Percentiles rank a stretch among this genome's conserved stretches.
Conservation (phyloP, 2,797 vertebrate species). For the Clarias laeviceps region DNA sequence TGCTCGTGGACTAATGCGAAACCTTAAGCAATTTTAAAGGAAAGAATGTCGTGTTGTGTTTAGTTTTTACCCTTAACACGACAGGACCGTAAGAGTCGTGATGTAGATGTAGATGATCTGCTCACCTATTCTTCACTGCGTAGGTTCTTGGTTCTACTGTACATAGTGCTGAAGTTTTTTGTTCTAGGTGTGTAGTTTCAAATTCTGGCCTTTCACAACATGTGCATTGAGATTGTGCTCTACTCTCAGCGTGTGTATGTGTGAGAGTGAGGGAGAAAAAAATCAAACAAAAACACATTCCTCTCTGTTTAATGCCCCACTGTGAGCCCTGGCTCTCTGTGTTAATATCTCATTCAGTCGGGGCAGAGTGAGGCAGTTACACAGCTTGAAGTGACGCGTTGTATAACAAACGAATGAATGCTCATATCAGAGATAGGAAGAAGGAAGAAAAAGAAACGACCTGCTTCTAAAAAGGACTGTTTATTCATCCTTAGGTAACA, state of each 20-base stretch:
- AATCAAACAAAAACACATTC: slow-evolving; percentile 39
- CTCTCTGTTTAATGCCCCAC: slow-evolving; percentile 35
- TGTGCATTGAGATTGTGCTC: slow-evolving; percentile 1
- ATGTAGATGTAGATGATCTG: too few relatives aligned
- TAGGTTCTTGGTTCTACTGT: too few relatives aligned
- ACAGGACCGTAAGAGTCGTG: neutral
- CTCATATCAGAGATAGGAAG: slow-evolving; percentile 13
- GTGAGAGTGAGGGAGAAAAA: slow-evolving; percentile 4
- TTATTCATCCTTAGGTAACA: slow-evolving; percentile 13
- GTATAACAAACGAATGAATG: slow-evolving; percentile 28
- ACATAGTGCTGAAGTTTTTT: slow-evolving; percentile 13
- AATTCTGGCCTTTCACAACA: neutral
- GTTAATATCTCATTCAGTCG: slow-evolving; percentile 33
- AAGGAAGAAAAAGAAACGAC: neutral
- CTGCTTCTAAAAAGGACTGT: neutral
- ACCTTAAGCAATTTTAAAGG: neutral
- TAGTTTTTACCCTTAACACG: neutral
- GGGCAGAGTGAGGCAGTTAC: slow-evolving; percentile 37
- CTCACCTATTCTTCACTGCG: neutral
- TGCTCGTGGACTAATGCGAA: neutral
- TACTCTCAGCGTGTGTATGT: neutral
- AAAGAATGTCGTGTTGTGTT: neutral
- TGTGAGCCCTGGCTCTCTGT: slow-evolving; percentile 10
- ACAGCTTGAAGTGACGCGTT: slow-evolving; percentile 31
- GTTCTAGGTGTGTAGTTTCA: slow-evolving; percentile 6